Percentiles rank a stretch among this genome's conserved stretches.
Evolutionary conservation across 2,888 invertebrate genomes (phyloP).

Genomic region (Cataglyphis rosenhaueri): DNA sequence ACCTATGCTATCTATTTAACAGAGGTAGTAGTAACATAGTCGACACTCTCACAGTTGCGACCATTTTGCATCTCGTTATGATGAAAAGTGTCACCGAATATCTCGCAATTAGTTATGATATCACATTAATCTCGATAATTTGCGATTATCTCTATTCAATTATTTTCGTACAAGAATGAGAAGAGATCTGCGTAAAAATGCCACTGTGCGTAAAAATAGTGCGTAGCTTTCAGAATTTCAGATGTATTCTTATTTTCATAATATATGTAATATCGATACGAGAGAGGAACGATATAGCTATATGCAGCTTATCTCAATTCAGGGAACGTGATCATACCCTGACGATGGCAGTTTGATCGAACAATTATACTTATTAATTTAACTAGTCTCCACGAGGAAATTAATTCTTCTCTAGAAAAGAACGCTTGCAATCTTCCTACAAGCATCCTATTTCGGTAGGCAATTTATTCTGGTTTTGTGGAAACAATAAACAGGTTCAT

Average conservation of each 20-base stretch:
- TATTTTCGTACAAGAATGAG: slow-evolving; percentile 1
- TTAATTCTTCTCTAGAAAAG: not conserved
- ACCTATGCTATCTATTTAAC: slow-evolving; percentile 43
- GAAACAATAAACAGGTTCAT: slow-evolving; percentile 18
- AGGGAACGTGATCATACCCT: not conserved
- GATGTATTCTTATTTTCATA: not conserved
- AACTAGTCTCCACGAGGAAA: not conserved
- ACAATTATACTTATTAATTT: not conserved
- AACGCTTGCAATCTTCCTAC: not conserved
- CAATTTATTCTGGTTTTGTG: not conserved
- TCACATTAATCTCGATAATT: slow-evolving; percentile 45
- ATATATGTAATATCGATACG: slow-evolving; percentile 1
- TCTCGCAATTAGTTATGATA: slow-evolving; percentile 20
- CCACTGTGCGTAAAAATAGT: slow-evolving; percentile 29
- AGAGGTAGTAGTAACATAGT: slow-evolving; percentile 43
- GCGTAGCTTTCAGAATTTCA: slow-evolving; percentile 20
- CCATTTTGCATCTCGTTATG: not conserved
- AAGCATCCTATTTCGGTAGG: not conserved
- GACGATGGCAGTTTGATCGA: slow-evolving; percentile 2
- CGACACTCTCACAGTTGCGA: slow-evolving; percentile 34
- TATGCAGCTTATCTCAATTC: slow-evolving; percentile 7
- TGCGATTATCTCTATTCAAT: not conserved
- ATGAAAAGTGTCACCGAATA: slow-evolving; percentile 24
- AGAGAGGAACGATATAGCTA: slow-evolving; percentile 22
- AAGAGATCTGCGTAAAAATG: slow-evolving; percentile 34